Conservation (phyloP, 2,113 vertebrate genomes). For the Halichoeres trimaculatus region DNA sequence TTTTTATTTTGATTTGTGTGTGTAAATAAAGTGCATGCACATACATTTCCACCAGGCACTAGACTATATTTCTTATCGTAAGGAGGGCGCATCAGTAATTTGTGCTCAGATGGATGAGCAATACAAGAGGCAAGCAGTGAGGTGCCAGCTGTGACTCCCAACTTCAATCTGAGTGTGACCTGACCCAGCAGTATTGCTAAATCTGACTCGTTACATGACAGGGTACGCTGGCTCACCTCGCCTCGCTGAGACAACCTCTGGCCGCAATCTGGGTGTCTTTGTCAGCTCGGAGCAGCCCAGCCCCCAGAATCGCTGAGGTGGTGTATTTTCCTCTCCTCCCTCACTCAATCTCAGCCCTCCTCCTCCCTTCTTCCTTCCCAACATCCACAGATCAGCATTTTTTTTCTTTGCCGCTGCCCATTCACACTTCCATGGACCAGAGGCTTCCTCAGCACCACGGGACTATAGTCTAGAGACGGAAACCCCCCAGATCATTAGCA, state of each 20-base stretch:
- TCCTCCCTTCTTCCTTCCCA: slow-evolving; percentile 45
- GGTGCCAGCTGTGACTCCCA: slow-evolving; percentile 55
- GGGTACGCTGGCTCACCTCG: slow-evolving; percentile 65
- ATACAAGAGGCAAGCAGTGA: slow-evolving; percentile 33
- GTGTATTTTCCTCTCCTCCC: slow-evolving; percentile 68
- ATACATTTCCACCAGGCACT: slow-evolving; percentile 4
- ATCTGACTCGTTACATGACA: slow-evolving; percentile 77
- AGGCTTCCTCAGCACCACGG: slow-evolving; percentile 35
- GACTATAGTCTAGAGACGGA: slow-evolving; percentile 18
- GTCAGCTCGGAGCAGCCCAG: slow-evolving; percentile 68
- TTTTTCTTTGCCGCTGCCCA: slow-evolving; percentile 61
- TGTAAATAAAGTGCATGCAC: slow-evolving; percentile 15
- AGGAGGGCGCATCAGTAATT: slow-evolving; percentile 45
- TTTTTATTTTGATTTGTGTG: slow-evolving; percentile 46
- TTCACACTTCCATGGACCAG: slow-evolving; percentile 58
- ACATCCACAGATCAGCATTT: slow-evolving; percentile 80
- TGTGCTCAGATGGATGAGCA: slow-evolving; percentile 68
- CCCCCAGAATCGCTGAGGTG: slow-evolving; percentile 77
- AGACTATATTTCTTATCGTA: slow-evolving; percentile 36
- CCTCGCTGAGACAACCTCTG: slow-evolving; percentile 71
- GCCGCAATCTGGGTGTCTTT: slow-evolving; percentile 73
- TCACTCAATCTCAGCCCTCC: slow-evolving; percentile 65
- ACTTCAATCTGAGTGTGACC: slow-evolving; percentile 73
- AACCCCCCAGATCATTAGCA: slow-evolving; percentile 50
- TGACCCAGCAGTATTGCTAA: slow-evolving; percentile 80